Evolutionary conservation across 2,113 vertebrate genomes (phyloP), one percentile per base, ranked within the genome.

Genomic region (Sminthopsis crassicaudata): DNA sequence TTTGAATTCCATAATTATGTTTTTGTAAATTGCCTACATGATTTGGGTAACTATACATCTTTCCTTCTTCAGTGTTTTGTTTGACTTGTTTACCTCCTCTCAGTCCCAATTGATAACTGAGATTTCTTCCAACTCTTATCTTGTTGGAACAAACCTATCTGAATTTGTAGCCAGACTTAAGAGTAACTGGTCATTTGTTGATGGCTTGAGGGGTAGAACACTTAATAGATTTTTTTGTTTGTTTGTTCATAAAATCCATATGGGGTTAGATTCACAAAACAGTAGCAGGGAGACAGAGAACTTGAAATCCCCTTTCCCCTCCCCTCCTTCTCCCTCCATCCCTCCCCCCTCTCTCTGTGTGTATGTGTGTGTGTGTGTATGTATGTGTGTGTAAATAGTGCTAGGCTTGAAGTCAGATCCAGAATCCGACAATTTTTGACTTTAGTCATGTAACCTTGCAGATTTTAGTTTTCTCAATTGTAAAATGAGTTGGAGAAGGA

Each of bases 311-410:
- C 50, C 50, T 51, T 11, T 53, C 53, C 53, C 5, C 16, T 3
- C 19, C 23, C 24, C 3, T 23, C 22, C 14, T 2, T 23, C 22
- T 23, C 22, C 14, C 16, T 14, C 23, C 53, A 4, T 22, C 24
- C 16, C 23, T 22, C 6, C 19, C 6, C 23, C 4, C 53, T 24
- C 0, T n/a, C n/a, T n/a, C n/a, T n/a, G n/a, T n/a, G n/a, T n/a
- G n/a, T n/a, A n/a, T n/a, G n/a, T n/a, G n/a, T n/a, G n/a, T n/a
- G n/a, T n/a, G n/a, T n/a, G n/a, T n/a, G n/a, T n/a, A n/a, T n/a
- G n/a, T n/a, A n/a, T n/a, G n/a, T n/a, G n/a, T n/a, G n/a, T 0
- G 30, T 67, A 60, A 60, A 60, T 60, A 67, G 60, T 67, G 3
- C 30, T 67, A 14, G 30, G 14, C 14, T 30, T 36, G 30, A 4